These are phyloP conservation scores for Capitella teleta DNA, from an alignment of 1,140 invertebrate genomes.

Conservation along the genomic window DNA sequence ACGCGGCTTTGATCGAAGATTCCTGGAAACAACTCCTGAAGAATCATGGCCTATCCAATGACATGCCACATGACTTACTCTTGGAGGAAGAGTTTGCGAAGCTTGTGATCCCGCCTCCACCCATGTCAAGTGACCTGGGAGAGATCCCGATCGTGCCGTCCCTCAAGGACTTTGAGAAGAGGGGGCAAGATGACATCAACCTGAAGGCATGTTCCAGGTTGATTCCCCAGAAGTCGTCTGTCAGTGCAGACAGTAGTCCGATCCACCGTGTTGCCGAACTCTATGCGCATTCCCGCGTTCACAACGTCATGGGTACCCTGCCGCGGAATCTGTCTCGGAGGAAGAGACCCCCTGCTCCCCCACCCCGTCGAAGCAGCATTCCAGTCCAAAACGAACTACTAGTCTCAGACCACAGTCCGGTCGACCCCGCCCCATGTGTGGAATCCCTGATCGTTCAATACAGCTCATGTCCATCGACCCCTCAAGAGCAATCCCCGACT, in stretches of 20 bases:
- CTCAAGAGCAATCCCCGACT: too few species aligned
- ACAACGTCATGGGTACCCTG: neutral
- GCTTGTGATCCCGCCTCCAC: slow-evolving; percentile 69
- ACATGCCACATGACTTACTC: too few species aligned
- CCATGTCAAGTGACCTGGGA: slow-evolving; percentile 32
- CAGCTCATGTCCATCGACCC: too few species aligned
- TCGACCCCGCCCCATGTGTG: too few species aligned
- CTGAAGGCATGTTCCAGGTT: too few species aligned
- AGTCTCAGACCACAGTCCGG: too few species aligned
- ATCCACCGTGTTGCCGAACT: neutral
- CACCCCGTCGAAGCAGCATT: slow-evolving; percentile 7
- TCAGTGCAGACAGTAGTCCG: neutral
- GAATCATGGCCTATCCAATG: too few species aligned
- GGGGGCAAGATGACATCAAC: neutral
- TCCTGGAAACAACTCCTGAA: neutral
- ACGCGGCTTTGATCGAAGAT: neutral
- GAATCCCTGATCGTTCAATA: too few species aligned
- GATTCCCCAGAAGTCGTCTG: neutral
- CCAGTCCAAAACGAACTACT: too few species aligned
- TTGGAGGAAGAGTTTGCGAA: slow-evolving; percentile 57
- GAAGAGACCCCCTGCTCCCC: slow-evolving; percentile 1
- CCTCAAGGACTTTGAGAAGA: neutral
- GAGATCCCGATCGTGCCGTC: slow-evolving; percentile 23
- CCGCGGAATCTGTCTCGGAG: neutral
- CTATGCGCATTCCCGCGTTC: neutral